Base-by-base conservation (phyloP, 2,797 vertebrate species). In the Cryptoblepharus egeriae region DNA sequence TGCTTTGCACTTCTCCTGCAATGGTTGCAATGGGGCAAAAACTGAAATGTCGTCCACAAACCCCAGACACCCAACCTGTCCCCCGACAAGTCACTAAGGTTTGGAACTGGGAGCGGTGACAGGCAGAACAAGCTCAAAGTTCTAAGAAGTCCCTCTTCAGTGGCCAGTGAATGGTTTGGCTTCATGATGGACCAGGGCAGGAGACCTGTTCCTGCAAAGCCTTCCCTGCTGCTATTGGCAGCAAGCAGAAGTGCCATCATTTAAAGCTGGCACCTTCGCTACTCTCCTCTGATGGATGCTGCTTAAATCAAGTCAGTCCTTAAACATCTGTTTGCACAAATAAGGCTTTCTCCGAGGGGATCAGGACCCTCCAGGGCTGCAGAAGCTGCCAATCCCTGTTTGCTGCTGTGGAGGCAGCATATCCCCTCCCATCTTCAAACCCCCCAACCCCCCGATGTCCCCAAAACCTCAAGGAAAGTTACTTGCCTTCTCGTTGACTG, bases 401-500 rank as follows among this genome's bases (percentile, higher is more conserved):
- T 32, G 45, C 57, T 58, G 37, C 58, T 30, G 60, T 22, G 60
- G 39, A 9, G 9, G 45, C 45, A 49, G 45, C 45, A 49, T 11
- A 49, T 89, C 0, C 2, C 78, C 88, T 82, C 88, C 82, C 76
- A 64, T 85, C 83, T 77, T 89, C 87, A 24, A 60, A 61, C 78
- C 86, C 65, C 82, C 6, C 61, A 52, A 52, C 52, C 77, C n/a
- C 35, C 28, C 55, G 22, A 45, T 22, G 67, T 70, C 89, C 92
- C 89, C 49, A 68, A 92, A 91, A 93, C 91, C 93, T 91, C 92
- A 86, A 90, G 78, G 77, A 93, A 92, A 94, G 90, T 93, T 81
- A 94, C 94, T 97, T 96, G 97, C 99, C 98, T 99, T 99, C 95
- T 99, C 99, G 91, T 92, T 97, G 85, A 97, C 96, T 24, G 98